Evolutionary conservation across 1,140 invertebrate genomes (phyloP).

Genomic region (Caenorhabditis remanei): DNA sequence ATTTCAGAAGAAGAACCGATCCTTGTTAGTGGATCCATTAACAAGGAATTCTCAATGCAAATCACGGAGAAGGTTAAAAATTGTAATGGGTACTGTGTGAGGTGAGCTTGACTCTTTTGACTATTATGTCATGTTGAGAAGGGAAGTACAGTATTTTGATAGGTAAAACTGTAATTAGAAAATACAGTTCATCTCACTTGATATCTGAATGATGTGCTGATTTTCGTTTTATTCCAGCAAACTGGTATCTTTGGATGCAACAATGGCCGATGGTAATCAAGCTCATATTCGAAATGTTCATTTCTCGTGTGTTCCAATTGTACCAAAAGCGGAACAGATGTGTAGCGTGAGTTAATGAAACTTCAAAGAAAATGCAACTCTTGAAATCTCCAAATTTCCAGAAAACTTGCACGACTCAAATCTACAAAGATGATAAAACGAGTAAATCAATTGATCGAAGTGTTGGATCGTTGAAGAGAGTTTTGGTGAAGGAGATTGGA

Average conservation of each 20-base stretch:
- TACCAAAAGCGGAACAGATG: not conserved
- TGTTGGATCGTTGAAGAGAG: conserved; percentile 35
- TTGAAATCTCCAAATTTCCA: not conserved
- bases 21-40: conserved; percentile 32
- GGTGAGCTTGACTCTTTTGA: not conserved
- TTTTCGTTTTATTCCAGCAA: not conserved
- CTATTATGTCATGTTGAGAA: too few relatives aligned
- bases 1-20: conserved; percentile 34
- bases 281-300: conserved; percentile 46
- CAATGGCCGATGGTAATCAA: conserved; percentile 25
- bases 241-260: conserved; percentile 28
- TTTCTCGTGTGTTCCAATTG: conserved; percentile 17
- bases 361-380: not conserved
- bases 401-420: conserved; percentile 22
- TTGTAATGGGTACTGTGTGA: conserved; percentile 37
- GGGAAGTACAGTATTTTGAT: too few relatives aligned
- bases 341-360: conserved; percentile 1
- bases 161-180: too few relatives aligned
- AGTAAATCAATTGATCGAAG: conserved; percentile 31
- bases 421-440: conserved; percentile 26
- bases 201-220: too few relatives aligned
- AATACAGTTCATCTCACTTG: too few relatives aligned
- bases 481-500: conserved; percentile 32
- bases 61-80: conserved; percentile 35
- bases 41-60: conserved; percentile 40